Evolutionary conservation across 2,113 vertebrate genomes (phyloP), one percentile per base, ranked within the genome.

Genomic region (Carlito syrichta): DNA sequence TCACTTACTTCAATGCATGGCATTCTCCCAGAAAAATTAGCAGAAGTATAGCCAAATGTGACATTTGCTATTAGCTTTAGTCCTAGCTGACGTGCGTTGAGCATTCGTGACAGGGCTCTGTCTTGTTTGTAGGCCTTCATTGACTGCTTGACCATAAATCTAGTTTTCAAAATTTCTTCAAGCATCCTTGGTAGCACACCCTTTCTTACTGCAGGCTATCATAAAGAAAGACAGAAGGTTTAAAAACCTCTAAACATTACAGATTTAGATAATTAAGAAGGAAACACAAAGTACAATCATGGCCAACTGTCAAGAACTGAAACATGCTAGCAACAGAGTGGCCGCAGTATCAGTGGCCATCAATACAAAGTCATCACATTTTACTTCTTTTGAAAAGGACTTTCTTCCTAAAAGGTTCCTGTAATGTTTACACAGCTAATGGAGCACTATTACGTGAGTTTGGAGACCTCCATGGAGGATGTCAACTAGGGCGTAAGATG

Each of bases 31-130:
- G 99, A 99, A 98, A 99, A 99, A 98, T 98, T 99, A 98, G 99
- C 99, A 93, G 99, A 97, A 35, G 99, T 99, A 98, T 99, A 99
- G 78, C 99, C 99, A 92, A 99, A 99, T 40, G 99, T 99, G 97
- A 99, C 99, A 96, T 99, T 99, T 97, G 99, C 99, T 85, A 99
- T 99, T 95, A 99, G 99, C 95, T 99, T 99, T 66, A 99, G 99
- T 95, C 99, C 99, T n/a, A 99, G 98, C 98, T 99, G 99, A 40
- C 99, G 99, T 79, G 99, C 99, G 38, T 99, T 97, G 50, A 99
- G 99, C 99, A 99, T 99, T 95, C 98, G 99, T 69, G 96, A 99
- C 91, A 99, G 98, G 78, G 98, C 98, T 97, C 99, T 99, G 99
- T 99, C 99, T 62, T 99, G 99, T 92, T 99, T 99, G 95, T 99